phyloP scores from a whole-genome alignment of 2,797 vertebrate genomes.

The Enteromius viviparus region DNA sequence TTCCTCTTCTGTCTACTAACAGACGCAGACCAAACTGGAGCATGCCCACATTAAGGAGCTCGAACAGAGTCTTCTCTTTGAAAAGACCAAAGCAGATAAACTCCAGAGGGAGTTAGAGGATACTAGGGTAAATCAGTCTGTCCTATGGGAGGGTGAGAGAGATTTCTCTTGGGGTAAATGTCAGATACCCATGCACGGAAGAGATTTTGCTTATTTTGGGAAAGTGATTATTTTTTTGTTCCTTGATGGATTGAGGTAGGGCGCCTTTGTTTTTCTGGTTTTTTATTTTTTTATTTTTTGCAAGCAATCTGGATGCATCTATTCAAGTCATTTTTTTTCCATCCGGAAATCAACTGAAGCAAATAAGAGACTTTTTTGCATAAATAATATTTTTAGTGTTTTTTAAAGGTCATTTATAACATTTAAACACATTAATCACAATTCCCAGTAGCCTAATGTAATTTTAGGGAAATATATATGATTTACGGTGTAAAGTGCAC shows the following conservation, averaged over 20 bases:
- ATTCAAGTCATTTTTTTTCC: not conserved
- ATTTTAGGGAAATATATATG: not conserved
- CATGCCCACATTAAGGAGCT: conserved; percentile 95
- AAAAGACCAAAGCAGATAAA: conserved; percentile 99
- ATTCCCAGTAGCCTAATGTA: not conserved
- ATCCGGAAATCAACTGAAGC: not conserved
- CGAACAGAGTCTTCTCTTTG: conserved; percentile 95
- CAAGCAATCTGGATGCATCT: conserved; percentile 12
- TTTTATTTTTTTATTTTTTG: not conserved
- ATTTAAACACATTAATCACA: not conserved
- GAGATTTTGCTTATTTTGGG: conserved; percentile 31
- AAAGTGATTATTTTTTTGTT: conserved; percentile 29
- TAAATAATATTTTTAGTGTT: not conserved
- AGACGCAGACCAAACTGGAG: conserved; percentile 95
- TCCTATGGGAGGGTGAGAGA: conserved; percentile 72
- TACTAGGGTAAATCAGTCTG: conserved; percentile 94
- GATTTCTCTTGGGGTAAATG: conserved; percentile 31
- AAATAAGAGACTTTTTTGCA: not conserved
- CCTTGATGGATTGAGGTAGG: conserved; percentile 51
- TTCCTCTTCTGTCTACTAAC: conserved; percentile 88
- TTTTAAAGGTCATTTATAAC: no score
- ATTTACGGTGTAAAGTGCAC: not conserved
- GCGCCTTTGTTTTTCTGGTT: not conserved
- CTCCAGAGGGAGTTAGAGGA: conserved; percentile 98
- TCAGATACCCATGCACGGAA: conserved; percentile 12